Evolutionary conservation across 2,888 invertebrate species (phyloP).

Genomic region (Aphidoletes aphidimyza): DNA sequence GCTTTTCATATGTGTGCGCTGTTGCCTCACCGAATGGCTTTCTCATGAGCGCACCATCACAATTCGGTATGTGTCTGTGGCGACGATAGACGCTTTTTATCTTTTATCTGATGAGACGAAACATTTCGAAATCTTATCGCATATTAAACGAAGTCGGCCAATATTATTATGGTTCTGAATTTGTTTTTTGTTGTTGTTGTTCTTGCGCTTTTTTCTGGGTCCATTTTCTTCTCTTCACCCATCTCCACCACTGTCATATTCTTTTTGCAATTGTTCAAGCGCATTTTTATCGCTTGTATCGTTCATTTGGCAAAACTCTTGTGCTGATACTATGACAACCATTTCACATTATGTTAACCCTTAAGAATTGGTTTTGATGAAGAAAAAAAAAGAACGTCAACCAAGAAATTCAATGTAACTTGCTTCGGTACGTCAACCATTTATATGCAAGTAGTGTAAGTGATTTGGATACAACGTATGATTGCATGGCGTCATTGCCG

Average conservation of each 20-base stretch:
- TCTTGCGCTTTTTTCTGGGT: neutral
- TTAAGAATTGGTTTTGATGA: neutral
- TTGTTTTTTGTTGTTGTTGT: neutral
- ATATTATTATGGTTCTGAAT: slow-evolving; percentile 23
- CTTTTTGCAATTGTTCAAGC: neutral
- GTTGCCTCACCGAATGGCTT: too few relatives aligned
- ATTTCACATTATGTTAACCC: neutral
- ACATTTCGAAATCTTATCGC: slow-evolving; percentile 36
- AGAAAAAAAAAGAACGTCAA: neutral
- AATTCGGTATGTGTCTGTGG: neutral
- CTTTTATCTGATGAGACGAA: neutral
- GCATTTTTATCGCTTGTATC: neutral
- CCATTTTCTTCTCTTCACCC: neutral
- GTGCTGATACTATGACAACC: too few relatives aligned
- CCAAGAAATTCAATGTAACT: neutral
- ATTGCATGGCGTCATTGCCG: slow-evolving; percentile 49
- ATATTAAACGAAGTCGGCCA: slow-evolving; percentile 28
- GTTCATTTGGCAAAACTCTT: neutral
- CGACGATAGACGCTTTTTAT: neutral
- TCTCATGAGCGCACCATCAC: neutral
- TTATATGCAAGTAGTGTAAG: slow-evolving; percentile 52
- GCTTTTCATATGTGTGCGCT: too few relatives aligned
- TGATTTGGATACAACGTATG: slow-evolving; percentile 47
- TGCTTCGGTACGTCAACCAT: neutral
- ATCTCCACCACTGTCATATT: too few relatives aligned